These are phyloP conservation scores for Maniola hyperantus DNA, from an alignment of 2,888 invertebrate species.

Conservation along the genomic window DNA sequence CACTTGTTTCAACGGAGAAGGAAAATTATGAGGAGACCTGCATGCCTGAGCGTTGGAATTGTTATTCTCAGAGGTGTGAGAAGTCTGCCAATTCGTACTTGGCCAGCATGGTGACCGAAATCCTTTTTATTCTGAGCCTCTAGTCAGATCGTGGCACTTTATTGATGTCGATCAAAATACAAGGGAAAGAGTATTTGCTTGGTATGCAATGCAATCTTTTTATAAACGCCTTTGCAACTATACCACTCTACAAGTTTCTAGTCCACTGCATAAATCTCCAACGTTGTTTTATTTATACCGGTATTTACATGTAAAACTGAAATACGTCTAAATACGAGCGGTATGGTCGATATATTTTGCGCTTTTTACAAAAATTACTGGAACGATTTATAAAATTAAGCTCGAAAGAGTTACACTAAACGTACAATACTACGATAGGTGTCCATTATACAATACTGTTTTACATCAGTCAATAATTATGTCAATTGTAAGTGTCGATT, in stretches of 20 bases:
- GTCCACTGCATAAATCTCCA: slow-evolving; percentile 9
- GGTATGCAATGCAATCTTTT: neutral
- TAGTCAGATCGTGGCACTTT: too few species aligned
- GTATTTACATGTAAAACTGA: slow-evolving; percentile 21
- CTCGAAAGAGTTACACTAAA: neutral
- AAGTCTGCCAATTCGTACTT: too few species aligned
- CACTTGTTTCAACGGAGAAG: too few species aligned
- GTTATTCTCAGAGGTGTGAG: too few species aligned
- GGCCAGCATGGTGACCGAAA: too few species aligned
- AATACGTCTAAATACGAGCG: slow-evolving; percentile 14
- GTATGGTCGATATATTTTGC: neutral
- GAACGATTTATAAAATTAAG: neutral
- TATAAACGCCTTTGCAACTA: neutral
- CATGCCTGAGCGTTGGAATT: too few species aligned
- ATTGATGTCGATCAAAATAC: neutral
- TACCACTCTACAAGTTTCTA: neutral
- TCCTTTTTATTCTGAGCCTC: neutral
- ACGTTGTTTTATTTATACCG: slow-evolving; percentile 16
- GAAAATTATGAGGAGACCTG: too few species aligned
- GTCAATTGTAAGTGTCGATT: too few species aligned
- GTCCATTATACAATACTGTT: too few species aligned
- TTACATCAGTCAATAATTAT: too few species aligned
- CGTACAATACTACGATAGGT: too few species aligned
- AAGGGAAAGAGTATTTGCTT: neutral
- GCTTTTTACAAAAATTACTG: neutral